Evolutionary conservation across 2,797 vertebrate species (phyloP), one percentile per base, ranked within the genome.

Genomic region (Propithecus perrieri): DNA sequence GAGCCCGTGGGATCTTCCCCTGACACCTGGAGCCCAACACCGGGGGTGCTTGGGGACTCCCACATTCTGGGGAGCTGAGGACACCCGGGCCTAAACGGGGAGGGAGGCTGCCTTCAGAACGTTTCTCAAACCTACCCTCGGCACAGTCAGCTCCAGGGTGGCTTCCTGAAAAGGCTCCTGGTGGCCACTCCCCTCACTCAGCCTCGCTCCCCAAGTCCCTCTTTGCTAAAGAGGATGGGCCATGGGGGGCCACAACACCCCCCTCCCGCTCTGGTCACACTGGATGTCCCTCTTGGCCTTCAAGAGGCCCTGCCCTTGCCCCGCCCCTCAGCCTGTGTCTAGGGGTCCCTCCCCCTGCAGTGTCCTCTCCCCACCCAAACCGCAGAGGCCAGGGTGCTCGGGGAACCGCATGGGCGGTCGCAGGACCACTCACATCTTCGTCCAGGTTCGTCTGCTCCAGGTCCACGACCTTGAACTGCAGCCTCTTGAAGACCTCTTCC

Each of bases 391-490:
- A 3, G 30, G 46, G 48, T 30, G 80, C 28, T 38, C 22, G 20
- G 30, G 63, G 48, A 7, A 57, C 28, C 0, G 2, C 4, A 14
- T 7, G 50, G 59, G 65, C 0, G 7, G 33, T 26, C 50, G 55
- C 12, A 12, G 38, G n/a, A 38, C 15, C 11, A 59, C 99, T 99
- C 98, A 99, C 99, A 79, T 99, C 99, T 98, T 99, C 99, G 50
- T 99, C 99, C 98, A 99, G 98, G 98, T 98, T 99, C 0, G 99
- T 99, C 97, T 99, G 99, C 96, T 99, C 99, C 98, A 99, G 98
- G 94, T 99, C 99, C 46, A 99, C 99, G 5, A 99, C 97, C 98
- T 99, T 99, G 98, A 99, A 99, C 98, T 99, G 99, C 92, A 99
- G 99, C 93, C 99, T 98, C 98, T 99, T 99, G 97, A 99, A 99